Conservation (phyloP, 2,888 invertebrate species). For the Chloroclysta siterata region DNA sequence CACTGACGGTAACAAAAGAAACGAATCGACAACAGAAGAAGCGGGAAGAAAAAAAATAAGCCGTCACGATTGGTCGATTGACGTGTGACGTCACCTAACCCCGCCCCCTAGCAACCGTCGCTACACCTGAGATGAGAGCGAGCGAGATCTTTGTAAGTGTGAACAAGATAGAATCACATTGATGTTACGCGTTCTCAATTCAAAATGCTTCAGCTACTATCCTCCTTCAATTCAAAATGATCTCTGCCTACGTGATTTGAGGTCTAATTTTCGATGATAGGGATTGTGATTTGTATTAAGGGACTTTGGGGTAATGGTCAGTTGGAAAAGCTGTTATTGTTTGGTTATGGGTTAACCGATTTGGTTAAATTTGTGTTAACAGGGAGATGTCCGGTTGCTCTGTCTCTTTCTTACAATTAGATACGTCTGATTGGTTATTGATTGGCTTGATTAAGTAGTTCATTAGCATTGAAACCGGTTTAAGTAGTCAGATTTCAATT, state of each 20-base stretch:
- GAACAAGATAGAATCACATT: constrained; percentile 69
- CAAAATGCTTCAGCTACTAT: constrained; percentile 43
- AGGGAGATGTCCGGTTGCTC: constrained; percentile 74
- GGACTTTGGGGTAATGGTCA: constrained; percentile 62
- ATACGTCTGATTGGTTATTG: constrained; percentile 70
- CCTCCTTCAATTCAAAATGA: constrained; percentile 30
- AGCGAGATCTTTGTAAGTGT: constrained; percentile 63
- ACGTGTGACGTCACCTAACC: constrained; percentile 74
- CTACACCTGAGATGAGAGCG: constrained; percentile 80
- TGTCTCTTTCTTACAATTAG: constrained; percentile 55
- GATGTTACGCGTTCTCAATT: constrained; percentile 45
- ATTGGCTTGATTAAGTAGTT: constrained; percentile 72
- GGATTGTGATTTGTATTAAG: constrained; percentile 35
- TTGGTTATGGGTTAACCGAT: constrained; percentile 84
- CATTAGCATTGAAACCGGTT: constrained; percentile 62
- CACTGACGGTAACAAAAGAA: constrained; percentile 70
- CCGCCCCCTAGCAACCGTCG: constrained; percentile 83
- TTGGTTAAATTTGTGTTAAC: constrained; percentile 83
- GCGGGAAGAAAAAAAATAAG: constrained; percentile 64
- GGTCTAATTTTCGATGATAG: constrained; percentile 39
- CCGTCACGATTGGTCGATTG: constrained; percentile 67
- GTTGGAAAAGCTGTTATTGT: constrained; percentile 84
- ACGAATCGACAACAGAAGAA: constrained; percentile 67
- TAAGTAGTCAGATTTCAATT: constrained; percentile 41
- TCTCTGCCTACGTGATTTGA: background rate